Conservation (phyloP, 2,113 vertebrate genomes). For the Myiopsitta monachus region DNA sequence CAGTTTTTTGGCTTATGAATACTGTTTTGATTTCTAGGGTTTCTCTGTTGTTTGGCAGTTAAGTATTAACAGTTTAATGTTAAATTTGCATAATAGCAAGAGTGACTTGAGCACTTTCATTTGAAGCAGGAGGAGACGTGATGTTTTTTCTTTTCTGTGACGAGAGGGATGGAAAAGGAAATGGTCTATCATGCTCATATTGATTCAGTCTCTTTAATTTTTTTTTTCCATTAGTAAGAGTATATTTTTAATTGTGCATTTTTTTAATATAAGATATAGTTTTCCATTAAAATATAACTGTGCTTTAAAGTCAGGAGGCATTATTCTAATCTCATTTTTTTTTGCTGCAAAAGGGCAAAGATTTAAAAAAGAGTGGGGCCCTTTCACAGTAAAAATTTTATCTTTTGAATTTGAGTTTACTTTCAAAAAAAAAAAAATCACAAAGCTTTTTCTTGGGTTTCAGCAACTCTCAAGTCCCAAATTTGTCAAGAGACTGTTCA, state of each 20-base stretch:
- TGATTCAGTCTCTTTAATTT: not conserved
- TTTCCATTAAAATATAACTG: not conserved
- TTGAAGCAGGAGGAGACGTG: not conserved
- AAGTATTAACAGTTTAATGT: slow-evolving; percentile 25
- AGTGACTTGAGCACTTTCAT: not conserved
- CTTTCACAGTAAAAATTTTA: not conserved
- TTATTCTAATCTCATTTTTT: not conserved
- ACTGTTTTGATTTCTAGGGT: not conserved
- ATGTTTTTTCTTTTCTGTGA: not conserved
- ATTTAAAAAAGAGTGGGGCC: not conserved
- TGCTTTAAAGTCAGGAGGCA: not conserved
- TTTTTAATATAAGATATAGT: not conserved
- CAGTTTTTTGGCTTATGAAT: not conserved
- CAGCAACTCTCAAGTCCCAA: not conserved
- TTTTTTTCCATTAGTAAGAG: not conserved
- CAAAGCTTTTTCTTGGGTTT: not conserved
- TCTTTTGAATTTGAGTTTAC: not conserved
- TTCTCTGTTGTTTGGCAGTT: slow-evolving; percentile 16
- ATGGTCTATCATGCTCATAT: not conserved
- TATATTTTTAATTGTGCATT: not conserved
- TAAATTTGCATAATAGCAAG: slow-evolving; percentile 16
- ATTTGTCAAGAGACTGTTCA: not conserved
- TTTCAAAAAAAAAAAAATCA: not conserved
- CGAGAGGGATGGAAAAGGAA: not conserved
- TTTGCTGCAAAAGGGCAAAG: not conserved